Base-by-base conservation (phyloP, 2,888 invertebrate species). In the Chirona hameri region DNA sequence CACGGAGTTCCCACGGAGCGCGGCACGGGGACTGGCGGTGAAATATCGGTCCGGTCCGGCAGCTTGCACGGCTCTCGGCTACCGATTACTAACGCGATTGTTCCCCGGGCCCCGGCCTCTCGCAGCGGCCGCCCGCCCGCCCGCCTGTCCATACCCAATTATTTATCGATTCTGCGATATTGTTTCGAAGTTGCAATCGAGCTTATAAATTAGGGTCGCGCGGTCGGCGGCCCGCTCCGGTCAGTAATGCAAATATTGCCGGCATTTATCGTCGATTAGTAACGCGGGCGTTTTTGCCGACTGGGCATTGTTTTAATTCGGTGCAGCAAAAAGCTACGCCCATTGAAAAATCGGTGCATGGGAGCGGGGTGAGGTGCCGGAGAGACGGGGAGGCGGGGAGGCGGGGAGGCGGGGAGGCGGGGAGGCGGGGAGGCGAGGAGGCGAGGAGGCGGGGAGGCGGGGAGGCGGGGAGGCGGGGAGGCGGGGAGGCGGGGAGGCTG, bases 81-180 rank as follows among this genome's bases (percentile, higher is more conserved):
- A 12, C 48, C 48, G 48, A 48, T 48, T 48, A 48, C 48, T 7
- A 12, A 7, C 12, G 48, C 12, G 48, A 48, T 48, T 48, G 48
- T 48, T 48, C 48, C 12, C 12, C 48, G 12, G 48, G 12, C 9
- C 48, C 9, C 7, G 48, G 48, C 7, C 48, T 12, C 48, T 12
- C 9, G 48, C 48, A 69, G 69, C 12, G 69, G 69, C 69, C 69
- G 29, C 69, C 69, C 69, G 29, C 29, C 69, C 7, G 29, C 29
- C 69, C 69, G 29, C 69, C 69, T 69, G 69, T 69, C 69, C 69
- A 29, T 29, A 29, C 69, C 29, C 69, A 69, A 69, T 69, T 69
- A 69, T 69, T 69, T 69, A 69, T 69, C 69, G 69, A 69, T 69
- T 69, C 69, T 12, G 69, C n/a, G 69, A 69, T 69, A 69, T 69